Evolutionary conservation across 2,888 invertebrate species (phyloP).

Genomic region (Molorchus minor): DNA sequence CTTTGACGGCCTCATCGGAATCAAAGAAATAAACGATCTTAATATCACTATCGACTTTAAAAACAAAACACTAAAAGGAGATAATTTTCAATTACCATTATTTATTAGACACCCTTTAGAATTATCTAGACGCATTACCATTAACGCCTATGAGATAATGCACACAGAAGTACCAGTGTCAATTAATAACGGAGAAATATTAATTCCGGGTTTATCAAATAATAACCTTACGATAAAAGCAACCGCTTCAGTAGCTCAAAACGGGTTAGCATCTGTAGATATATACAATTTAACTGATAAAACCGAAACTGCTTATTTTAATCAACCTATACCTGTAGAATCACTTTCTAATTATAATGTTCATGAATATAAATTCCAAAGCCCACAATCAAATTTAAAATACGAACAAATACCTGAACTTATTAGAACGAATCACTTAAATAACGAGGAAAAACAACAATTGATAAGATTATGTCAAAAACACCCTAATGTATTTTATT

Average conservation of each 20-base stretch:
- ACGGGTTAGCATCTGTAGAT: background rate
- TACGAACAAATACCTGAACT: background rate
- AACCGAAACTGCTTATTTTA: background rate
- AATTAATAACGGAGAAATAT: background rate
- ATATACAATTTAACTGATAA: background rate
- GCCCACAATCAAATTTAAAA: background rate
- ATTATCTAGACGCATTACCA: background rate
- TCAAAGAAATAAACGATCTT: background rate
- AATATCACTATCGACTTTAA: background rate
- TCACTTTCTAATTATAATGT: background rate
- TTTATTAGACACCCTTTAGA: background rate
- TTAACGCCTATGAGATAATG: background rate
- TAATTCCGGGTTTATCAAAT: background rate
- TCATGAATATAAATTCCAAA: background rate
- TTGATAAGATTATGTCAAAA: conserved; percentile 28
- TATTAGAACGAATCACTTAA: conserved; percentile 31
- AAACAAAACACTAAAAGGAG: background rate
- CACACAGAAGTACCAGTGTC: background rate
- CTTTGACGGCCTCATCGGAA: background rate
- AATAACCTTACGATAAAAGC: background rate
- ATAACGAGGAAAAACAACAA: conserved; percentile 31
- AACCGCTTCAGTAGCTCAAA: background rate
- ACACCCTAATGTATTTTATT: conserved; percentile 36
- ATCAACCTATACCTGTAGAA: background rate
- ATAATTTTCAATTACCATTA: background rate